Base-by-base conservation (phyloP, 2,888 invertebrate species). In the Lasiommata megera region DNA sequence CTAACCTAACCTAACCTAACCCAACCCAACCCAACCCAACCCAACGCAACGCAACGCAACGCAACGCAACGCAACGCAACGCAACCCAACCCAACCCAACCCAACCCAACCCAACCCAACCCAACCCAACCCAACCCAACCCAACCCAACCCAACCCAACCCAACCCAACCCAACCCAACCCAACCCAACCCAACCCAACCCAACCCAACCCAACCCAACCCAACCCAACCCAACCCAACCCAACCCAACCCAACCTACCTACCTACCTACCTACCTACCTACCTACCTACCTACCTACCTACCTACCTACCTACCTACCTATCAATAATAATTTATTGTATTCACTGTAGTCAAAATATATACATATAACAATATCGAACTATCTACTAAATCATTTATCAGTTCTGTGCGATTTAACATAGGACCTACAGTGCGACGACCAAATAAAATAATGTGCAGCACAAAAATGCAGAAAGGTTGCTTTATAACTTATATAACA, bases 61-160 rank as follows among this genome's bases (percentile, higher is more conserved):
- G n/a, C 28, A 28, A 28, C 5, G 7, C 3, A 28, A 28, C 28
- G 28, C 28, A 28, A 28, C 28, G 28, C 5, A 3, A 7, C 28
- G 28, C 5, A 28, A 28, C 7, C 28, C n/a, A n/a, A n/a, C n/a
- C n/a, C n/a, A 28, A 28, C 28, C 28, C 7, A 28, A 28, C 56
- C 58, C 60, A 55, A 62, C 61, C 61, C 58, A 61, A 64, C 64
- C 64, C 61, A 64, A 64, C 64, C 64, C 62, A 64, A 64, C 64
- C 64, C 61, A 64, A 64, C 64, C 64, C 60, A 64, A 64, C 64
- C 64, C 60, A 64, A 64, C 64, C 64, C 61, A 64, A 61, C 63
- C 64, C 57, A 63, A 64, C 61, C 61, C 7, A 28, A 28, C 28
- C 28, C 60, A 62, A 62, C 61, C 64, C 62, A 60, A 62, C 64